phyloP scores from a whole-genome alignment of 2,113 vertebrate genomes.

The Calypte anna region DNA sequence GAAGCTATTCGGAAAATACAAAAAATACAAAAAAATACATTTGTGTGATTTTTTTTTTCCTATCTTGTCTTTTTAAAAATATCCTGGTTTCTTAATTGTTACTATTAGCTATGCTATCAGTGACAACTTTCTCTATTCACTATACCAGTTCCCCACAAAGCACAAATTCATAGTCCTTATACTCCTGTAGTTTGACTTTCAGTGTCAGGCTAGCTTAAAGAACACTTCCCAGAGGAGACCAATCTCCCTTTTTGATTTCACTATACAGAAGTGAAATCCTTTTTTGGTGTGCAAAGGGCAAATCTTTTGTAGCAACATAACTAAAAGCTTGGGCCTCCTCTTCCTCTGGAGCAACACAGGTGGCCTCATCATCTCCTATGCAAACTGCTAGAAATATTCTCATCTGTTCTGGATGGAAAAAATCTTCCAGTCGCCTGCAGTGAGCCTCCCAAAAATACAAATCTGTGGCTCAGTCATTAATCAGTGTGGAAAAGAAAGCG shows the following conservation, averaged over 20 bases:
- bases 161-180: not conserved
- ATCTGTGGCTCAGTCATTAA: not conserved
- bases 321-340: not conserved
- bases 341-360: not conserved
- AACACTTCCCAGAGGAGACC: not conserved
- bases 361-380: not conserved
- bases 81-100: not conserved
- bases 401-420: not conserved
- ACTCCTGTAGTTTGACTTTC: not conserved
- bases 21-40: too few relatives aligned
- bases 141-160: not conserved
- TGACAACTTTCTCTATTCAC: not conserved
- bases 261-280: not conserved
- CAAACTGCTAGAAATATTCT: not conserved
- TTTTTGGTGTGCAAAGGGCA: not conserved
- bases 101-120: not conserved
- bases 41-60: not conserved
- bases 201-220: not conserved
- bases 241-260: not conserved
- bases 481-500: not conserved
- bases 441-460: not conserved
- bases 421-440: not conserved
- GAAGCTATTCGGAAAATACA: not conserved
- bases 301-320: not conserved
- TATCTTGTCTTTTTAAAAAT: not conserved